Evolutionary conservation across 2,797 vertebrate species (phyloP).

Genomic region (Mustela erminea): DNA sequence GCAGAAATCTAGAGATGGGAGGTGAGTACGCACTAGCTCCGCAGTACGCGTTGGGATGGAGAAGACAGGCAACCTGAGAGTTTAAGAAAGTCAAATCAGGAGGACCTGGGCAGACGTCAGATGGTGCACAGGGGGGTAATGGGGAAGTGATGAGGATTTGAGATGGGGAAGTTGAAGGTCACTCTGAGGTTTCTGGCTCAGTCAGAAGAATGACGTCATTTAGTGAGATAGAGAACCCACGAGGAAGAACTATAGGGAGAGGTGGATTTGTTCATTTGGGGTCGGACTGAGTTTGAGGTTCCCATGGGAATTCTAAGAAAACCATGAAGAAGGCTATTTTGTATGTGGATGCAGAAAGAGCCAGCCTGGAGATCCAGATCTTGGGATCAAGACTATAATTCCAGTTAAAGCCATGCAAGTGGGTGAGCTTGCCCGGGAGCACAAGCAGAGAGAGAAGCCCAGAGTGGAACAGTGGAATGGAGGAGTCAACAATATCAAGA

Average conservation of each 20-base stretch:
- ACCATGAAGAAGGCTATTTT: background rate
- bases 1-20: background rate
- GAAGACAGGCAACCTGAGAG: background rate
- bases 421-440: background rate
- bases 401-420: background rate
- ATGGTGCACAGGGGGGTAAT: background rate
- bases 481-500: background rate
- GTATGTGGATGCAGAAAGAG: background rate
- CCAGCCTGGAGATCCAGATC: background rate
- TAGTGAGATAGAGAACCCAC: background rate
- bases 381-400: background rate
- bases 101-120: background rate
- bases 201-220: background rate
- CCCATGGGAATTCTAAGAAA: constrained; percentile 4
- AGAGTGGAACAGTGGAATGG: background rate
- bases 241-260: background rate
- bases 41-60: background rate
- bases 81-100: background rate
- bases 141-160: background rate
- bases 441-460: background rate
- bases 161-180: background rate
- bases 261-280: background rate
- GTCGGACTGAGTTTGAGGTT: background rate
- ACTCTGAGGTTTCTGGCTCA: background rate
- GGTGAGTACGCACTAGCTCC: background rate